Base-by-base conservation (phyloP, 2,888 invertebrate genomes). In the Limnephilus auricula region DNA sequence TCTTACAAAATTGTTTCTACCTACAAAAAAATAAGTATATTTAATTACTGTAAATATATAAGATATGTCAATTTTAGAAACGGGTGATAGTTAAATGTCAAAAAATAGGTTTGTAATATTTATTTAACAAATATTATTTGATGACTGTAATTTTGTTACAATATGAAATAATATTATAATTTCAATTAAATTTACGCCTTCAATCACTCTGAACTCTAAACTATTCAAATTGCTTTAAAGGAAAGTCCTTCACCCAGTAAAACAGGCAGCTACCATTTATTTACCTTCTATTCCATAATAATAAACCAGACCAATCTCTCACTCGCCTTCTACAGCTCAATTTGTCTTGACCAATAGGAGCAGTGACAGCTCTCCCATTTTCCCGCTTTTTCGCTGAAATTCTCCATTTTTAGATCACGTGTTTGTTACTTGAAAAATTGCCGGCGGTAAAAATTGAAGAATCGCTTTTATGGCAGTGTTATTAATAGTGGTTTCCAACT, bases 261-360 rank as follows among this genome's bases (percentile, higher is more conserved):
- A 65, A 65, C n/a, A 65, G 65, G 9, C 65, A 9, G 65, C 25
- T 65, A n/a, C 25, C 65, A 65, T 65, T 65, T 65, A 88, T 88
- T 88, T 88, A 88, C 87, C 78, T 88, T 88, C 79, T 34, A 79
- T 88, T 88, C 79, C 87, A 79, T 79, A 88, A 88, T 88, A 88
- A 88, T 88, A 78, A 78, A 88, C 87, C 87, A 34, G 87, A 37
- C 79, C 87, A 88, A 88, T 88, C 87, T 88, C 87, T 88, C 87
- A 88, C 87, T 78, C 37, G 31, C 65, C 82, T 65, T 85, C 90
- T 65, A 78, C 78, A 87, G 83, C 90, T 90, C 91, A 91, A 91
- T 91, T 91, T 91, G 91, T 91, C 90, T 91, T 84, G 88, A 87
- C 91, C 90, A 91, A 90, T 91, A 90, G 91, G 85, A 89, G 45